Percentiles rank a stretch among this genome's conserved stretches.
Conservation (phyloP, 1,140 invertebrate genomes). For the Diorhabda carinulata region DNA sequence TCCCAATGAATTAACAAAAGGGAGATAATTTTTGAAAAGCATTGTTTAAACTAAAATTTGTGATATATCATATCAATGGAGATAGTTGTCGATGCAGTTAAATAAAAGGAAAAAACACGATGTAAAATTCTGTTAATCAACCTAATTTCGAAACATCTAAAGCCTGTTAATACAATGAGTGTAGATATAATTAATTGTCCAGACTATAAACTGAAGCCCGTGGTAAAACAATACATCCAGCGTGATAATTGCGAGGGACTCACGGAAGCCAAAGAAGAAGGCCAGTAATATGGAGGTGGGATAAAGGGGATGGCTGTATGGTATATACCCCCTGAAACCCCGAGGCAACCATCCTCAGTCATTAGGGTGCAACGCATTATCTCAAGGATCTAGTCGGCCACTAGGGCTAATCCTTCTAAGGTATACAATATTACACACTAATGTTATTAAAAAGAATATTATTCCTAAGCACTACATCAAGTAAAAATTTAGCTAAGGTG, state of each 20-base stretch:
- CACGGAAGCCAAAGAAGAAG: constrained; percentile 29
- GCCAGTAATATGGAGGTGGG: constrained; percentile 26
- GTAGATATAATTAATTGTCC: background rate
- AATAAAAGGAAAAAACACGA: too few relatives aligned
- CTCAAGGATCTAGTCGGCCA: constrained; percentile 42
- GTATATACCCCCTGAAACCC: constrained; percentile 10
- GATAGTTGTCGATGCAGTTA: too few relatives aligned
- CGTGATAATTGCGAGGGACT: constrained; percentile 40
- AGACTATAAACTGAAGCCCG: background rate
- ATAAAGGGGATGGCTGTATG: constrained; percentile 20
- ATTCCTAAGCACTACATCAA: constrained; percentile 16
- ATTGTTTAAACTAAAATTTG: too few relatives aligned
- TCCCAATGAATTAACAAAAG: too few relatives aligned
- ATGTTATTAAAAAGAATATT: constrained; percentile 35
- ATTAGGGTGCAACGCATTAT: constrained; percentile 45
- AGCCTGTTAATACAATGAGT: too few relatives aligned
- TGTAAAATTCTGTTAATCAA: too few relatives aligned
- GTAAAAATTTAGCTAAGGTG: background rate
- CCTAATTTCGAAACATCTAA: too few relatives aligned
- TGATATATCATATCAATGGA: too few relatives aligned
- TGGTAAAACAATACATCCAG: constrained; percentile 38
- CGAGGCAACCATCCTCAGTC: constrained; percentile 38
- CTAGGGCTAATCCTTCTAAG: constrained; percentile 38
- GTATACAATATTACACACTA: constrained; percentile 46
- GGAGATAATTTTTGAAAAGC: too few relatives aligned